Conservation (phyloP, 2,797 vertebrate genomes). For the Odontamblyopus lacepedii region DNA sequence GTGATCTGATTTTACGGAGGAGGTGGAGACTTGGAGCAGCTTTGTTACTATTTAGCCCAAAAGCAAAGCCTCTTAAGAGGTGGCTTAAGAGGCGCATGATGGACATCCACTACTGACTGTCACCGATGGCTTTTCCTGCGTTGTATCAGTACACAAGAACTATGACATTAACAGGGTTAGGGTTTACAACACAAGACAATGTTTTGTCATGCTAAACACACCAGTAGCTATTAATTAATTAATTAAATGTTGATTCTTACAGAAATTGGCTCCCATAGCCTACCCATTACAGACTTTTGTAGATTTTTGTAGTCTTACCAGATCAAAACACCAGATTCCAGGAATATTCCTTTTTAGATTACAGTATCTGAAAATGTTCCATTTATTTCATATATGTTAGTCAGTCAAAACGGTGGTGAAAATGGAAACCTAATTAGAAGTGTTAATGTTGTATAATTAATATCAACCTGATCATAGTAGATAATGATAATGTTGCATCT, state of each 20-base stretch:
- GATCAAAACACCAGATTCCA: too few species aligned
- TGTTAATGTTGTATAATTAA: neutral
- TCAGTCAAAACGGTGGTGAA: too few species aligned
- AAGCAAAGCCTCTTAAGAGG: constrained; percentile 71
- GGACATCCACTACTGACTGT: constrained; percentile 31
- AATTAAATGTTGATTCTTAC: neutral
- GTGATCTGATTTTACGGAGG: constrained; percentile 41
- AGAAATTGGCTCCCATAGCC: neutral
- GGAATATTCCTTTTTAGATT: too few species aligned
- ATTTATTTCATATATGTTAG: too few species aligned
- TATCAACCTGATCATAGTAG: neutral
- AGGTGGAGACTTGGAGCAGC: constrained; percentile 43
- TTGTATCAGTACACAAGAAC: neutral
- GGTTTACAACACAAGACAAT: neutral
- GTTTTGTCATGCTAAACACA: neutral
- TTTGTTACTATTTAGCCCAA: constrained; percentile 67
- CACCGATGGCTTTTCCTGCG: constrained; percentile 18
- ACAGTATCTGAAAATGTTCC: too few species aligned
- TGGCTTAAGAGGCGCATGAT: constrained; percentile 56
- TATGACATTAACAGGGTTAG: too few species aligned
- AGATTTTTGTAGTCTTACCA: too few species aligned
- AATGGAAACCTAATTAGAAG: neutral
- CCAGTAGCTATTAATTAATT: neutral
- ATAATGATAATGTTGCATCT: too few species aligned
- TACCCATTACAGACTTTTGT: neutral